Base-by-base conservation (phyloP, 1,140 invertebrate species). In the Zophobas atratus region DNA sequence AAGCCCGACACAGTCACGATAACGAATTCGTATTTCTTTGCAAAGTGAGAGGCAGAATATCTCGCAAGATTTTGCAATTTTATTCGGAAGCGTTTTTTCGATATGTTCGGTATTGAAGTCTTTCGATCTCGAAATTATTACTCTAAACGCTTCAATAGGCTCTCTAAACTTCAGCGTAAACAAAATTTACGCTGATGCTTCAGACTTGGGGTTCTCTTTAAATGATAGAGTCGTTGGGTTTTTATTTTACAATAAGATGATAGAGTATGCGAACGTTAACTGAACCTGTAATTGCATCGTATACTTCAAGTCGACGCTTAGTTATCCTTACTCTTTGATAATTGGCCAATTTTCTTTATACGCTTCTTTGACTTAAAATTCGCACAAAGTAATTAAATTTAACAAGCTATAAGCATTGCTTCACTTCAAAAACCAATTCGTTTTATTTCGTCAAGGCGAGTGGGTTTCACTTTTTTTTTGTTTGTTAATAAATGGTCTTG, bases 321-420 rank as follows among this genome's bases (percentile, higher is more conserved):
- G 38, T 43, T 46, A 46, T 67, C 60, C 60, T 67, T 67, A 39
- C 60, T 67, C 60, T 67, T 67, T 67, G 60, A 67, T 67, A 67
- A 67, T 67, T 67, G 60, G 60, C 33, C 60, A 41, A 67, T 67
- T 67, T 67, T 67, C 60, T 67, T 67, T 67, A 43, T 39, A 67
- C 60, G 39, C 60, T 67, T 67, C 60, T 67, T 67, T 67, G 60
- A 67, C 60, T 67, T 39, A n/a, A 3, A 43, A 39, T 39, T 67
- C 60, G 60, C 39, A 67, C 60, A 67, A 67, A 67, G 60, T 67
- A 67, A 67, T 67, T 67, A 67, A 46, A 67, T 67, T 67, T 67
- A 67, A 67, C 60, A 67, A 67, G 60, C 60, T 67, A 39, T 67
- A 67, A 60, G 60, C 60, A 67, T 8, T 67, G 38, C 38, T 67